Evolutionary conservation across 2,797 vertebrate genomes (phyloP), one percentile per base, ranked within the genome.

Genomic region (Peromyscus nudipes): DNA sequence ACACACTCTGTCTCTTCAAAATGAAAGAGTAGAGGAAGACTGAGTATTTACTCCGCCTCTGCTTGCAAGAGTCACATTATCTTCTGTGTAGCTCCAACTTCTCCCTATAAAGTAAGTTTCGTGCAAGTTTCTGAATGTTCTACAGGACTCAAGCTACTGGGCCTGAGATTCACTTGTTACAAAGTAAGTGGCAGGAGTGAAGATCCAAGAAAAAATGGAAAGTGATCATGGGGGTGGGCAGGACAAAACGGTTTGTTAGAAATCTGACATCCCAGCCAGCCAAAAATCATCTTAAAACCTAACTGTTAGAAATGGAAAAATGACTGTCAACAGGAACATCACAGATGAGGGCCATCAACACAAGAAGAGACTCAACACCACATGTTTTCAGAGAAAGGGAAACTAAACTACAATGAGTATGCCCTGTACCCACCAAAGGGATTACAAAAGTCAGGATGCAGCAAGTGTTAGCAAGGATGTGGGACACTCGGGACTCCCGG

Each of bases 111-210:
- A 37, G 43, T 81, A 83, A 67, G 25, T 62, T 89, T 71, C 73
- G 76, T 77, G 67, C 9, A 96, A 94, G 94, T 92, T 84, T 85
- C 17, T 64, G 80, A 86, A 86, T 86, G 75, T 89, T 93, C 83
- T 84, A 65, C 46, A 88, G 89, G 76, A 93, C 11, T 73, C 5
- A 34, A 13, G 37, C 75, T 96, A 87, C 25, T 76, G 40, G 75
- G 75, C 73, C 77, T 52, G 83, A 95, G 92, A 64, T 60, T 92
- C 21, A 60, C 25, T 73, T 94, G n/a, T 85, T 79, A 91, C 37
- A 55, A 73, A 91, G 89, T 19, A 86, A 71, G 71, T 34, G 79
- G 55, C 4, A 43, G 49, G 29, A 79, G 46, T 71, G 40, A 93
- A 82, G 27, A 87, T 43, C 16, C 55, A 92, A 91, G 60, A 76